phyloP scores from a whole-genome alignment of 2,888 invertebrate species.

The Cactoblastis cactorum region DNA sequence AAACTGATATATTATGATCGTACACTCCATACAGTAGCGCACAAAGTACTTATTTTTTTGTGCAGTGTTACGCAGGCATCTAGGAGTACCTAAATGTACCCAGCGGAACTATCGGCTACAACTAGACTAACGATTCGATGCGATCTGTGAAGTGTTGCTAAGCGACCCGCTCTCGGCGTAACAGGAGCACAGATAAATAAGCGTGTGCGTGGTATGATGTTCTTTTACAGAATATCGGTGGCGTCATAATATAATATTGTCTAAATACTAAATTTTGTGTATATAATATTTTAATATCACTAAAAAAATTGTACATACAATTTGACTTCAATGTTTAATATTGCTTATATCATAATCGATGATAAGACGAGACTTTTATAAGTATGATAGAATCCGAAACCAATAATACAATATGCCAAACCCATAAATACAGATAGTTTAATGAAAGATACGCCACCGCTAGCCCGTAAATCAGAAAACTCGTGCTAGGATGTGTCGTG shows the following conservation, averaged over 20 bases:
- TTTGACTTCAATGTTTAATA: too few relatives aligned
- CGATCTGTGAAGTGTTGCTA: not conserved
- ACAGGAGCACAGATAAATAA: slow-evolving; percentile 31
- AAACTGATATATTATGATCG: slow-evolving; percentile 18
- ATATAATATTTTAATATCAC: too few relatives aligned
- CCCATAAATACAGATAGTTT: too few relatives aligned
- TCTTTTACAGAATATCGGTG: slow-evolving; percentile 1
- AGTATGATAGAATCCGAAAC: too few relatives aligned
- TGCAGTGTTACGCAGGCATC: slow-evolving; percentile 27
- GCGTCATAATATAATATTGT: not conserved
- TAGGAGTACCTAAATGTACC: slow-evolving; percentile 6
- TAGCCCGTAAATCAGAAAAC: not conserved
- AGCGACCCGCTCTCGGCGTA: slow-evolving; percentile 23
- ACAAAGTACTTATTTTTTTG: slow-evolving; percentile 29
- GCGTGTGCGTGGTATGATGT: slow-evolving; percentile 17
- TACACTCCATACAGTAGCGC: slow-evolving; percentile 24
- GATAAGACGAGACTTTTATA: too few relatives aligned
- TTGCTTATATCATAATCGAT: too few relatives aligned
- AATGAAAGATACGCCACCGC: not conserved
- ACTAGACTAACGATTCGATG: slow-evolving; percentile 1
- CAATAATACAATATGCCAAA: too few relatives aligned
- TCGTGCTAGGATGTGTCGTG: slow-evolving; percentile 38
- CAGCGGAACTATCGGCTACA: slow-evolving; percentile 3
- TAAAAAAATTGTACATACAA: too few relatives aligned
- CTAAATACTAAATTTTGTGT: not conserved